Conservation (phyloP, 2,797 vertebrate species). For the Zenarchopterus dispar region DNA sequence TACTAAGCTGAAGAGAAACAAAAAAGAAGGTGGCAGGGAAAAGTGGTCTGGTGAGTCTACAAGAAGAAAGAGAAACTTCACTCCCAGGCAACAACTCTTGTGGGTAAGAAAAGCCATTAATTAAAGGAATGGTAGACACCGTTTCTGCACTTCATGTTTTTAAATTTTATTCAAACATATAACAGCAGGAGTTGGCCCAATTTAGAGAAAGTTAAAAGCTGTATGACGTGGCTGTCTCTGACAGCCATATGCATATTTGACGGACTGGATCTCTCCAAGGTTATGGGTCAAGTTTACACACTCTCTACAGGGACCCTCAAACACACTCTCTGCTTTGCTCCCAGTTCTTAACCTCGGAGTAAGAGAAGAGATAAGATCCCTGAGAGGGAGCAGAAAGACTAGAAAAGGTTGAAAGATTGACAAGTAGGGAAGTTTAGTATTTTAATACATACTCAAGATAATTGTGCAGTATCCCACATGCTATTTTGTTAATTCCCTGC, state of each 20-base stretch:
- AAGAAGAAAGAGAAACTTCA: constrained; percentile 11
- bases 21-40: constrained; percentile 14
- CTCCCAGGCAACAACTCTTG: constrained; percentile 8
- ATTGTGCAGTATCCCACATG: no score
- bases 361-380: constrained; percentile 9
- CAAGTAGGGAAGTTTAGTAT: no score
- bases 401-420: no score
- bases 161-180: constrained; percentile 15
- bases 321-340: constrained; percentile 33
- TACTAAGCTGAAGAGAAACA: constrained; percentile 9
- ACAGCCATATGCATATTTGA: constrained; percentile 42
- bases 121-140: neutral
- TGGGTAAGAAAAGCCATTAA: constrained; percentile 11
- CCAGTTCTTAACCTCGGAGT: constrained; percentile 37
- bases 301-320: constrained; percentile 10
- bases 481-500: no score
- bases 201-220: neutral
- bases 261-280: constrained; percentile 31
- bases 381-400: no score
- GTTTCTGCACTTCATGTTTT: neutral
- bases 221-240: constrained; percentile 1
- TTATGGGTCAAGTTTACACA: constrained; percentile 50
- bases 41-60: constrained; percentile 25
- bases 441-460: no score
- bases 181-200: neutral